Evolutionary conservation across 30 jellyfish, hydroid and myxozoan genomes (phyloP), one percentile per base, ranked within the genome.

Genomic region (Clytia hemisphaerica): DNA sequence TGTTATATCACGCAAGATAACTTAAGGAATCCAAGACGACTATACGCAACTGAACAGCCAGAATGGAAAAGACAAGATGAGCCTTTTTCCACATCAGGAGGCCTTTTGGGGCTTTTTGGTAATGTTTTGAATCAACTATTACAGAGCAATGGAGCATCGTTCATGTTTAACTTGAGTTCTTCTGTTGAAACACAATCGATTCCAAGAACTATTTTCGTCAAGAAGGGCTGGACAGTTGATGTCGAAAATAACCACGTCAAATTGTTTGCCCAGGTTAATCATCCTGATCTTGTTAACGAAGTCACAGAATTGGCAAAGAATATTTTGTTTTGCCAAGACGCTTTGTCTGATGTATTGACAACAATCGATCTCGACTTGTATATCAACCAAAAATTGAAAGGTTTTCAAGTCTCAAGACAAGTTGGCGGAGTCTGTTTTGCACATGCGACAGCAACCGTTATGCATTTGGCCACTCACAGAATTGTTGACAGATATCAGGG

Each of bases 401-500:
- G 24, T 14, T 51, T 14, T 51, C 31, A 31, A 14, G 66, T 31
- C 0, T 31, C 18, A 51, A 51, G 14, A 24, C 66, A 51, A 1
- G 30, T 22, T 14, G 66, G 66, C 15, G 66, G 66, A 0, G 24
- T 31, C 18, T 51, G 66, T 51, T 51, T 14, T 51, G 66, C 66
- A 51, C 16, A 51, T 51, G 66, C 66, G 16, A 22, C 66, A 12
- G 66, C 66, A 51, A 24, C 66, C 10, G 66, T 51, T 14, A n/a
- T 51, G 18, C 66, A 51, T 31, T 24, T 51, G 18, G 18, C 66
- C 10, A 51, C 24, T 22, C 66, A 51, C 24, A 22, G 66, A 12
- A 51, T 51, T 31, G 10, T 14, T 0, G 66, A n/a, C n/a, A n/a
- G n/a, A n/a, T n/a, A n/a, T n/a, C n/a, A n/a, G n/a, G n/a, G n/a